Evolutionary conservation across 2,797 vertebrate genomes (phyloP).

Genomic region (Synanceia verrucosa): DNA sequence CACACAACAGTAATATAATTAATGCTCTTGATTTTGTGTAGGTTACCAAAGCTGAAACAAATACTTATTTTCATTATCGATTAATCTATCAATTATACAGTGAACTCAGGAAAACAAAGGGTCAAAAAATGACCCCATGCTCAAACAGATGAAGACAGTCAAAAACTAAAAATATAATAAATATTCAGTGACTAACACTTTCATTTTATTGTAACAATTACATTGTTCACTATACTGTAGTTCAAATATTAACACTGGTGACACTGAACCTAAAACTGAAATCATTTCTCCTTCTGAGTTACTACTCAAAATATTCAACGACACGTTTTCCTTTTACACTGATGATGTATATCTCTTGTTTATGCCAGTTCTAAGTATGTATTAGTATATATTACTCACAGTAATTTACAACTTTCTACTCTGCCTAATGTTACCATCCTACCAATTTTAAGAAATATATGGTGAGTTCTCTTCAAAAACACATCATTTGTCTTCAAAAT

Average conservation of each 20-base stretch:
- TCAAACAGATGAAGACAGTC: not conserved
- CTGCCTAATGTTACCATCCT: not conserved
- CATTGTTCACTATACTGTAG: not conserved
- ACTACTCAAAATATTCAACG: not conserved
- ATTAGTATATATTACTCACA: not conserved
- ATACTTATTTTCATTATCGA: not conserved
- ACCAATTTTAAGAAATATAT: not conserved
- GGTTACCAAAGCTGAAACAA: not conserved
- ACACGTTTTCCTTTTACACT: not conserved
- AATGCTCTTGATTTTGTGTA: too few relatives aligned
- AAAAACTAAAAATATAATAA: not conserved
- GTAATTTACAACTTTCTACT: not conserved
- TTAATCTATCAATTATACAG: not conserved
- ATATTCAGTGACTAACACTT: not conserved
- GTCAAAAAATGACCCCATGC: not conserved
- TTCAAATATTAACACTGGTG: slow-evolving; percentile 3
- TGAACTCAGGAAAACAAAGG: not conserved
- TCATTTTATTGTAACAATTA: too few relatives aligned
- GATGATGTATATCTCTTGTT: not conserved
- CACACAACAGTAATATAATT: not conserved
- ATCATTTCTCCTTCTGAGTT: not conserved
- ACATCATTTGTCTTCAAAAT: not conserved
- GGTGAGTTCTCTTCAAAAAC: not conserved
- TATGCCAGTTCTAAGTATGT: not conserved
- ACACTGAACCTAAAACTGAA: not conserved